Evolutionary conservation across 1,140 invertebrate species (phyloP), one percentile per base, ranked within the genome.

Genomic region (Wasmannia auropunctata): DNA sequence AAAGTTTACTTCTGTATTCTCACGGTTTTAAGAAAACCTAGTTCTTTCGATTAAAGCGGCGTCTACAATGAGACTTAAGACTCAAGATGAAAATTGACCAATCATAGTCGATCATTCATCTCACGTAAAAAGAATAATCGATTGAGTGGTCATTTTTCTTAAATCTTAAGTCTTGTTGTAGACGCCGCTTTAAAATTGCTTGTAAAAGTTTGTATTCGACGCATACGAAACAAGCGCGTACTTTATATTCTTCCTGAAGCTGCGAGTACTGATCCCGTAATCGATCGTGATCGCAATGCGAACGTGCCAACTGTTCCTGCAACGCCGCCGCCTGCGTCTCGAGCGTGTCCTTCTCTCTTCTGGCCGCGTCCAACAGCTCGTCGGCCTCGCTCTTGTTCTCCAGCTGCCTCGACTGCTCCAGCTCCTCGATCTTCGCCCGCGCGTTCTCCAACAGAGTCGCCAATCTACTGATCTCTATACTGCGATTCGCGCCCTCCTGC

Each of bases 401-500:
- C 14, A 95, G 93, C 83, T 94, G 90, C 25, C 93, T 91, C 2
- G 94, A 93, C 31, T 94, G 92, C 31, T 95, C 94, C 19, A 95
- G 60, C 37, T 95, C 94, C 11, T 93, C 93, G 54, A 95, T 94
- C 54, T 97, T 97, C 0, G 96, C 96, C 87, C 97, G 96, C 2
- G 98, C 98, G 93, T 97, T 97, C 83, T 98, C 98, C 1, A 98
- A 94, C 28, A 98, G 94, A 8, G 97, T 97, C 37, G 96, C 97
- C 70, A 98, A 95, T 63, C 97, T 96, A 87, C 96, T 96, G 1
- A 98, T 96, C 94, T 99, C 98, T 76, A 98, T 96, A 58, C 95
- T 95, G 49, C 96, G 95, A 87, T 96, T 96, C 2, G 95, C 95
- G 14, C 95, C 91, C 25, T 96, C 95, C 88, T 97, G 96, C 86